A percentile compares a stretch with the other conserved stretches of the same genome.
These are phyloP conservation scores for Balearica regulorum DNA, from an alignment of 2,797 vertebrate species.

Conservation along the genomic window DNA sequence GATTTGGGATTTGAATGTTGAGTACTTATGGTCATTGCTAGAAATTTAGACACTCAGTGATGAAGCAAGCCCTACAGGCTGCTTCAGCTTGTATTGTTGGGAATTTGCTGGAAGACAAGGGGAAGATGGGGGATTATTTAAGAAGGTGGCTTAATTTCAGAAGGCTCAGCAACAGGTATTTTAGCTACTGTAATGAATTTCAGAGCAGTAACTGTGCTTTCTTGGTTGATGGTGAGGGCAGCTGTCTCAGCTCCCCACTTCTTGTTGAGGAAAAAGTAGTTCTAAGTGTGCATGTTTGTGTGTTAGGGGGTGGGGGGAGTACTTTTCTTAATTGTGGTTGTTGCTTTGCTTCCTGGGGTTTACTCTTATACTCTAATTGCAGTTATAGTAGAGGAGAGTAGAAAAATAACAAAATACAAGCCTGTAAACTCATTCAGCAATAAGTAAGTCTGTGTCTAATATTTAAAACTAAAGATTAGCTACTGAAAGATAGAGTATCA, in stretches of 20 bases:
- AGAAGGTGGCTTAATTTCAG: neutral
- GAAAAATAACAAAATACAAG: neutral
- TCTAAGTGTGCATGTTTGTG: rapidly evolving
- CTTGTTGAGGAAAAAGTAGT: neutral
- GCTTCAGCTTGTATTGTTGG: neutral
- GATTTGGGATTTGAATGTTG: neutral
- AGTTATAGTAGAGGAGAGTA: neutral
- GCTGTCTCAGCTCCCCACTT: neutral
- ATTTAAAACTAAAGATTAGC: neutral
- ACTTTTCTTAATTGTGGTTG: neutral
- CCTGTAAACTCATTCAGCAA: neutral
- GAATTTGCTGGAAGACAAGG: neutral
- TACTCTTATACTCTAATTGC: neutral
- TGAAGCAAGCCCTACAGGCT: neutral
- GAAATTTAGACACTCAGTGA: rapidly evolving
- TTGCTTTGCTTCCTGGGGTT: neutral
- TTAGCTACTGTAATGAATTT: neutral
- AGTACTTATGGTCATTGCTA: neutral
- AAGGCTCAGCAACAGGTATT: neutral
- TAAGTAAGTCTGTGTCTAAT: neutral
- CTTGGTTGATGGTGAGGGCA: neutral
- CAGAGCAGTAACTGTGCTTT: neutral
- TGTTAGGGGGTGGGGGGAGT: too few relatives aligned
- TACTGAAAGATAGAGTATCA: neutral
- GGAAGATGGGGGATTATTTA: neutral